Evolutionary conservation across 2,113 vertebrate genomes (phyloP), one percentile per base, ranked within the genome.

Genomic region (Chelonoidis abingdonii): DNA sequence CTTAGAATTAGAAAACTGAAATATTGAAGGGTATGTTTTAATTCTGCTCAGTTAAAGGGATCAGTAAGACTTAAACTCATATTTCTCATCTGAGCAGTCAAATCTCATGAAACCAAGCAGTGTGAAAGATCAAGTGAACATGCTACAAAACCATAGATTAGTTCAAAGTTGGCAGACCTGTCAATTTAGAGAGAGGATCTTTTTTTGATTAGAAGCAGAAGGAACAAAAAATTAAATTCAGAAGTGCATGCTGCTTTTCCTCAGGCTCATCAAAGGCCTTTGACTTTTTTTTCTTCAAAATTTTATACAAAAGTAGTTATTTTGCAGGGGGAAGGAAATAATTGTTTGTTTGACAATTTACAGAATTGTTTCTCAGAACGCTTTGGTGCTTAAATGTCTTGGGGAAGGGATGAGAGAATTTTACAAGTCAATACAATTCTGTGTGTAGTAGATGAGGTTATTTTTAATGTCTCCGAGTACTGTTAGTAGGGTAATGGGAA

Each of bases 161-260:
- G 85, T 7, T 80, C 47, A 25, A 52, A 87, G 85, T 4, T 86
- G 87, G 91, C 87, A 82, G 52, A 44, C 76, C 89, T 69, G 88
- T 87, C 93, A 88, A 54, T 80, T 41, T 59, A 80, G 24, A 86
- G 79, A 49, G 38, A 19, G 53, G 31, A 62, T 83, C 62, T 12
- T 72, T 75, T 75, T 86, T 31, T 76, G 53, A 31, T 81, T 21
- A 87, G 81, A 53, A 90, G 44, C 90, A 85, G 80, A 88, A 97
- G 93, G 50, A 93, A 89, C 47, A 85, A 79, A 94, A 97, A 96
- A 95, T 94, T 89, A 92, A 90, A 88, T 57, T 95, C 91, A 95
- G 90, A 88, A 93, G 89, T 47, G 31, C 0, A 0, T 17, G 80
- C 69, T 95, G 72, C 79, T 56, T 85, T 38, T 93, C 81, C 90